Percentiles rank a stretch among this genome's conserved stretches.
These are phyloP conservation scores for Lethenteron reissneri DNA, from an alignment of 2,113 vertebrate species.

Conservation along the genomic window DNA sequence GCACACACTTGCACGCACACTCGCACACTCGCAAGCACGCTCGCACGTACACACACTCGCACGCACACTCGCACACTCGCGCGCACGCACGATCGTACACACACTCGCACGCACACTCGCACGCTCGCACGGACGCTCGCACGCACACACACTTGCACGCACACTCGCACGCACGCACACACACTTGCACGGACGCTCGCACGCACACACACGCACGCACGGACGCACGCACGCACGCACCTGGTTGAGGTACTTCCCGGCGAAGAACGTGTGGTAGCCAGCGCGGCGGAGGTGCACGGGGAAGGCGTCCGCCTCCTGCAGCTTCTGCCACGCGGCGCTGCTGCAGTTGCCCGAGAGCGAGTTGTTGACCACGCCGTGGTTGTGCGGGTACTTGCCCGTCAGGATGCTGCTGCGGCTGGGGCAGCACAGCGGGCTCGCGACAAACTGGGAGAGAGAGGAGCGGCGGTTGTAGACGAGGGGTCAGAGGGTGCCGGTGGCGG, in stretches of 20 bases:
- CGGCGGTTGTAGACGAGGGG: no score
- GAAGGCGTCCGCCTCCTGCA: constrained; percentile 53
- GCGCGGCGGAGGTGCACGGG: constrained; percentile 42
- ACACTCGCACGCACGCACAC: background rate
- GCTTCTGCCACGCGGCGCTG: constrained; percentile 79
- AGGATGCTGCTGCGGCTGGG: constrained; percentile 86
- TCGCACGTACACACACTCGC: no score
- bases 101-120: no score
- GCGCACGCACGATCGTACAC: no score
- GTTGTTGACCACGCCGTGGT: constrained; percentile 89
- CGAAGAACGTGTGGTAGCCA: constrained; percentile 82
- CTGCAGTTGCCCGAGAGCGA: constrained; percentile 91
- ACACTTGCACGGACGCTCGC: background rate
- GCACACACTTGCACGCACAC: no score
- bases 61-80: no score
- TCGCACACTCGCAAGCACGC: no score
- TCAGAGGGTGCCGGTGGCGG: no score
- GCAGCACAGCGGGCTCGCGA: constrained; percentile 88
- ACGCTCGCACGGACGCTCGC: background rate
- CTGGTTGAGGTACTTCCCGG: constrained; percentile 92
- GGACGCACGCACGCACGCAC: constrained; percentile 17
- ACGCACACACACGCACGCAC: background rate
- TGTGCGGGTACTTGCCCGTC: constrained; percentile 87
- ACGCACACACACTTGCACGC: background rate
- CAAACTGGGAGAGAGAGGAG: constrained; percentile 30